Percentiles rank a stretch among this genome's conserved stretches.
Evolutionary conservation across 2,888 invertebrate species (phyloP).

Genomic region (Shargacucullia verbasci): DNA sequence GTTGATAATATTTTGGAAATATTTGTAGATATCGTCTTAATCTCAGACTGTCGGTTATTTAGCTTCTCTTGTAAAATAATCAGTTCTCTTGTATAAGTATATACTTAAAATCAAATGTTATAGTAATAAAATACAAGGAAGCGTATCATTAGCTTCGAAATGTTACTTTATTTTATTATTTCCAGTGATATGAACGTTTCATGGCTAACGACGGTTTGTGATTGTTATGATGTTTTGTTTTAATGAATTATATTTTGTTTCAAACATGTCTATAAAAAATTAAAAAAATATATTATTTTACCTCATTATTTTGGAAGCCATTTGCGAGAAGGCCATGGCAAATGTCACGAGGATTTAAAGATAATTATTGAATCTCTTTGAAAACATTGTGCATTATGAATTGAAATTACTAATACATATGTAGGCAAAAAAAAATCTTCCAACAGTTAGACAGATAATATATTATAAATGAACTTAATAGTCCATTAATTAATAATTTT

Average conservation of each 20-base stretch:
- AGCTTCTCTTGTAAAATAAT: constrained; percentile 2
- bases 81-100: neutral
- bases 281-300: neutral
- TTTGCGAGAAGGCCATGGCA: constrained; percentile 1
- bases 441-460: neutral
- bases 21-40: neutral
- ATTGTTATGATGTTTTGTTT: neutral
- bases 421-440: too few species aligned
- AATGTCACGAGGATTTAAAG: neutral
- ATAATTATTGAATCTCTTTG: too few species aligned
- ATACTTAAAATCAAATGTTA: constrained; percentile 1
- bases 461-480: neutral
- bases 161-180: constrained; percentile 4
- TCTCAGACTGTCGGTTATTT: constrained; percentile 9
- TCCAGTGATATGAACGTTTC: constrained; percentile 35
- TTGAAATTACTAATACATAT: too few species aligned
- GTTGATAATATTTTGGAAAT: constrained; percentile 10
- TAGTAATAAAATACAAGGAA: neutral
- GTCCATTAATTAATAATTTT: constrained; percentile 12
- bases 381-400: constrained; percentile 3
- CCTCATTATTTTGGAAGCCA: neutral
- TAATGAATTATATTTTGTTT: neutral
- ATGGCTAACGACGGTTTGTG: constrained; percentile 14
- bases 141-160: constrained; percentile 13
- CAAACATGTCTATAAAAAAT: constrained; percentile 8